phyloP scores from a whole-genome alignment of 2,888 invertebrate species.

The Netelia inedita region DNA sequence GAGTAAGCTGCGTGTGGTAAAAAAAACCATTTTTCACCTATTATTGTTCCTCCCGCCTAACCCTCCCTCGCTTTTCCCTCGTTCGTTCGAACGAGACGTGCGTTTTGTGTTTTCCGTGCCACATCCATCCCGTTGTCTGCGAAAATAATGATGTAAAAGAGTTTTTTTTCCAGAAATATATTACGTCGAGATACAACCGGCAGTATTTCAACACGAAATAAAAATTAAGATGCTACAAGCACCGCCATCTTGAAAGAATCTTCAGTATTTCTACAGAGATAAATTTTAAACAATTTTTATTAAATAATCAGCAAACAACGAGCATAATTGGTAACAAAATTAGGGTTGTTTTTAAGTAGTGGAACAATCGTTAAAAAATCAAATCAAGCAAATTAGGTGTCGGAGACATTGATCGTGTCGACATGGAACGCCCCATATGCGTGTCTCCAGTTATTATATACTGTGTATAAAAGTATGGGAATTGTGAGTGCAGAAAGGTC shows the following conservation, averaged over 20 bases:
- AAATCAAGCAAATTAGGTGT: too few species aligned
- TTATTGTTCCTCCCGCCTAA: neutral
- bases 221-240: too few species aligned
- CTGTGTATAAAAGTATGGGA: neutral
- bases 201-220: neutral
- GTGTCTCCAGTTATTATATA: neutral
- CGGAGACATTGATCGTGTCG: too few species aligned
- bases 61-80: neutral
- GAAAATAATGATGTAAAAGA: neutral
- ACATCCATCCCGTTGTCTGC: constrained; percentile 32
- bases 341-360: too few species aligned
- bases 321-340: too few species aligned
- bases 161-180: neutral
- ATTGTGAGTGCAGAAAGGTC: constrained; percentile 34
- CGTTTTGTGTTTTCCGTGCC: constrained; percentile 14
- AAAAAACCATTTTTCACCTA: neutral
- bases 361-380: too few species aligned
- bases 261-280: too few species aligned
- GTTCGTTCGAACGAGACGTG: constrained; percentile 42
- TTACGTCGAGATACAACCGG: neutral
- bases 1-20: constrained; percentile 5
- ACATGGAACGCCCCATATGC: neutral
- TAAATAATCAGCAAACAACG: too few species aligned
- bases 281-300: too few species aligned
- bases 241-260: too few species aligned